These are phyloP conservation scores for Valencia hispanica DNA, from an alignment of 2,797 vertebrate genomes.

Conservation along the genomic window DNA sequence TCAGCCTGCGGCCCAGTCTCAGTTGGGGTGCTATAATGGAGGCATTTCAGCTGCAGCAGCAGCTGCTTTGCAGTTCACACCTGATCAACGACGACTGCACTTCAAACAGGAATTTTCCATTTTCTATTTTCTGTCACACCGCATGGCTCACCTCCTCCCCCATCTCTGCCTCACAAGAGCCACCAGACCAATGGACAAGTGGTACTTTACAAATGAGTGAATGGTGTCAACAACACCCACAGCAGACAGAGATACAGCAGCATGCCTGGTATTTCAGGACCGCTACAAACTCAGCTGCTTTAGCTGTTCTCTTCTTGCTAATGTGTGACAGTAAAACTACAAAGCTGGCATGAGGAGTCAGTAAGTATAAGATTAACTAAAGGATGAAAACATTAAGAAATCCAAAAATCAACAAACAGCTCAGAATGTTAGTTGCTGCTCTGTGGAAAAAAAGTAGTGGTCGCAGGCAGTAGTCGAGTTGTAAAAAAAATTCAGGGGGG, in stretches of 20 bases:
- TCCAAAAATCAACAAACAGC: neutral
- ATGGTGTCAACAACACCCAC: constrained; percentile 54
- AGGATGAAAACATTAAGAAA: neutral
- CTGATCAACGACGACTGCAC: constrained; percentile 83
- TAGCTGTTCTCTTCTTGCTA: neutral
- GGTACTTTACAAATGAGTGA: constrained; percentile 62
- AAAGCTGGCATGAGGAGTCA: neutral
- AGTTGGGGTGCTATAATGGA: constrained; percentile 55
- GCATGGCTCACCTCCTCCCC: constrained; percentile 25
- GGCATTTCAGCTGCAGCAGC: constrained; percentile 66
- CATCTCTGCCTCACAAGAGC: constrained; percentile 34
- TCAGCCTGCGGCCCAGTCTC: constrained; percentile 37
- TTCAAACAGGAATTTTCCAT: constrained; percentile 86
- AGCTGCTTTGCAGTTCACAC: constrained; percentile 79
- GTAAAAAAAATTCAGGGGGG: too few species aligned
- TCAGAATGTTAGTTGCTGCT: neutral
- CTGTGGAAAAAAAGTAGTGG: neutral
- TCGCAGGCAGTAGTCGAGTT: too few species aligned
- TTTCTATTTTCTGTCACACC: constrained; percentile 81
- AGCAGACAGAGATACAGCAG: constrained; percentile 57
- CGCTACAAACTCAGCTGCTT: constrained; percentile 6
- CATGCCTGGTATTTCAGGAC: constrained; percentile 64
- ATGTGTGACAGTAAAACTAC: neutral
- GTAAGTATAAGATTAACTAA: too few species aligned
- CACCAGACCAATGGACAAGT: constrained; percentile 66